Evolutionary conservation across 2,113 vertebrate species (phyloP).

Genomic region (Tangachromis dhanisi): DNA sequence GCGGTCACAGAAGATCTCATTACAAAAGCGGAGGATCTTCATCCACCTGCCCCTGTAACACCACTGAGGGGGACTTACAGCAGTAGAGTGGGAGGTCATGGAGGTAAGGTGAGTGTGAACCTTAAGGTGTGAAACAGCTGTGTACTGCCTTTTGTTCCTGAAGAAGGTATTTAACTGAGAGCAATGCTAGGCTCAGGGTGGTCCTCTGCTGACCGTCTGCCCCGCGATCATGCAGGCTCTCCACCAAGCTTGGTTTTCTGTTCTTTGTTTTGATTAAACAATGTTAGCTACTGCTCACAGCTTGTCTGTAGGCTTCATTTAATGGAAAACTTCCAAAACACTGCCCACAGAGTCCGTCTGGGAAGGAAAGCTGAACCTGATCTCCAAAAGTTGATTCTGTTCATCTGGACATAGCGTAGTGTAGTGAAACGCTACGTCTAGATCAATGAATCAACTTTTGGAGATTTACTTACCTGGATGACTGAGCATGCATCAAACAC

Average conservation of each 20-base stretch:
- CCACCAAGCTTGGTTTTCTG: too few species aligned
- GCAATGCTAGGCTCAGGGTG: background rate
- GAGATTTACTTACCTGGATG: too few species aligned
- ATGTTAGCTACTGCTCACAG: too few species aligned
- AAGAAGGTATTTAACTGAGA: background rate
- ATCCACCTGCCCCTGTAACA: too few species aligned
- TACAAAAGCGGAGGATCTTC: accelerated
- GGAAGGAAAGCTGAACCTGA: background rate
- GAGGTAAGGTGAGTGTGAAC: background rate
- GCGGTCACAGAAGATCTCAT: background rate
- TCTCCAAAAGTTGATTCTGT: too few species aligned
- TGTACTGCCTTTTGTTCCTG: background rate
- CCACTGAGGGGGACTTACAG: too few species aligned
- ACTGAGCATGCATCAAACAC: too few species aligned
- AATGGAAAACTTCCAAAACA: background rate
- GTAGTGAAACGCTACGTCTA: accelerated
- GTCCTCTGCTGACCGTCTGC: too few species aligned
- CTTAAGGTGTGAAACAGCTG: background rate
- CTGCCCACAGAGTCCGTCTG: background rate
- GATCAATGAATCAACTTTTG: too few species aligned
- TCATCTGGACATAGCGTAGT: too few species aligned
- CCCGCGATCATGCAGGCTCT: too few species aligned
- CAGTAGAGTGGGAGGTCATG: background rate
- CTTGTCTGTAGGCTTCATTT: background rate
- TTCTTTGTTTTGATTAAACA: too few species aligned